Evolutionary conservation across 2,888 invertebrate genomes (phyloP).

Genomic region (Escarpia spicata): DNA sequence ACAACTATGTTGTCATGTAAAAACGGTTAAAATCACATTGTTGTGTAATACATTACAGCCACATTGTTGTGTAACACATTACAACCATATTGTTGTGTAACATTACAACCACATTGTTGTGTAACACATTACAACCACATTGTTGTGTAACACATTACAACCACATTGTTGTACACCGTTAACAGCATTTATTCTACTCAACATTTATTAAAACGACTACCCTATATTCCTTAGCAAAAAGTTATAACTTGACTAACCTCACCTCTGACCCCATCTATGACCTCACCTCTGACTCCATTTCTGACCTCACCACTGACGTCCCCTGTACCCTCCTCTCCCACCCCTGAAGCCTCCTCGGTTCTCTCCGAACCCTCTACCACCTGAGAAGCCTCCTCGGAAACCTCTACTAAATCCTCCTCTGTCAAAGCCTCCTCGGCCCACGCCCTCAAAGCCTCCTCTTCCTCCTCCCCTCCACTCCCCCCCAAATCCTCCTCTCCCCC

Average conservation of each 20-base stretch:
- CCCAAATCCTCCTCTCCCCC: slow-evolving; percentile 42
- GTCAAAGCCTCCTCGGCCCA: slow-evolving; percentile 47
- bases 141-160: neutral
- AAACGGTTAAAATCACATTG: neutral
- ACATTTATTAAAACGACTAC: neutral
- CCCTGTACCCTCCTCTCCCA: slow-evolving; percentile 7
- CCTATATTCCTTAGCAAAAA: neutral
- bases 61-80: neutral
- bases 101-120: neutral
- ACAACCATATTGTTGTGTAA: neutral
- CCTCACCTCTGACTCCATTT: neutral
- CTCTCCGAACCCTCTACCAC: slow-evolving; percentile 27
- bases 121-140: neutral
- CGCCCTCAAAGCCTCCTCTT: slow-evolving; percentile 46
- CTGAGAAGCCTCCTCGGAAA: slow-evolving; percentile 51
- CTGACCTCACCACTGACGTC: neutral
- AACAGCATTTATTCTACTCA: neutral
- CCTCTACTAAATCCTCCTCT: slow-evolving; percentile 52
- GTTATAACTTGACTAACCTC: neutral
- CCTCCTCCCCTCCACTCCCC: slow-evolving; percentile 51
- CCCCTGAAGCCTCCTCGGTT: slow-evolving; percentile 32
- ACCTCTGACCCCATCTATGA: neutral
- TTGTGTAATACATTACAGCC: neutral
- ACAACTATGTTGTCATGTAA: too few species aligned
- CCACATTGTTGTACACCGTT: neutral